phyloP scores from a whole-genome alignment of 1,140 invertebrate species.

The Penaeus vannamei region DNA sequence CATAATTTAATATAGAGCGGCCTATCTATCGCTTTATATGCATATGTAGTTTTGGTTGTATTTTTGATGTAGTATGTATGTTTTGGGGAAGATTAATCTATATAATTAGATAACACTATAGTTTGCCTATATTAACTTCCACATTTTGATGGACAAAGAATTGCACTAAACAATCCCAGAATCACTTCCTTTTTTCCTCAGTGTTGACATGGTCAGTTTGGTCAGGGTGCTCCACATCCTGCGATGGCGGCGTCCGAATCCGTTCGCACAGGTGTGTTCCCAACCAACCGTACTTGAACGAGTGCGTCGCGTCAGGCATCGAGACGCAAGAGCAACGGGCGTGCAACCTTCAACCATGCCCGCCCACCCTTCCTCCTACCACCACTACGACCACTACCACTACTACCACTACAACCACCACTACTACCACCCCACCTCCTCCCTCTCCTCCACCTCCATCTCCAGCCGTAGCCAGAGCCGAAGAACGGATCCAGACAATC shows the following conservation, averaged over 20 bases:
- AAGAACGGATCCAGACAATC: not conserved
- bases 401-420: not conserved
- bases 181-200: not conserved
- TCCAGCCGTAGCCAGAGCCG: constrained; percentile 1
- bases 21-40: too few species aligned
- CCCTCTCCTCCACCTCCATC: not conserved
- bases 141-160: too few species aligned
- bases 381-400: constrained; percentile 17
- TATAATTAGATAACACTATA: too few species aligned
- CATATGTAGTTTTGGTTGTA: too few species aligned
- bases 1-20: too few species aligned
- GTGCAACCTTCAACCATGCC: constrained; percentile 57
- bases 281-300: constrained; percentile 36
- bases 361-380: constrained; percentile 27
- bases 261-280: constrained; percentile 50
- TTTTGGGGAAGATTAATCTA: too few species aligned
- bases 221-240: constrained; percentile 57
- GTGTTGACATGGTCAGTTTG: constrained; percentile 57
- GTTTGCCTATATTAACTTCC: too few species aligned
- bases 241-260: constrained; percentile 55
- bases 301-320: constrained; percentile 50
- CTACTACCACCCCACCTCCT: not conserved
- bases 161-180: too few species aligned
- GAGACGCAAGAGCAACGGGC: constrained; percentile 56
- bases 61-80: too few species aligned